Percentiles rank a stretch among this genome's conserved stretches.
These are phyloP conservation scores for Coboldia fuscipes DNA, from an alignment of 1,140 invertebrate species.

Conservation along the genomic window DNA sequence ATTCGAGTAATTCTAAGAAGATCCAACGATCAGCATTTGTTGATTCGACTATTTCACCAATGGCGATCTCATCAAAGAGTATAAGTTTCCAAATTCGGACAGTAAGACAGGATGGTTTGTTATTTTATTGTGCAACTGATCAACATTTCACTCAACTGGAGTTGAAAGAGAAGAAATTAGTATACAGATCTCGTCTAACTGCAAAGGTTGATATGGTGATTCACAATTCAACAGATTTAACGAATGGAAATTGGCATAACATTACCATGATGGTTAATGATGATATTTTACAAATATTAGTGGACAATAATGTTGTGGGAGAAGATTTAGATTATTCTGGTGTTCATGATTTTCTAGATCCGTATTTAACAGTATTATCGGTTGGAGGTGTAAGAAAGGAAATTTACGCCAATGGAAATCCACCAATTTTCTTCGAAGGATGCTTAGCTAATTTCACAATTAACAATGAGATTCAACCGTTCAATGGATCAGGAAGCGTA, in stretches of 20 bases:
- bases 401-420: conserved; percentile 24
- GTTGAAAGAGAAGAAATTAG: conserved; percentile 43
- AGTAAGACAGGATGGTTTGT: conserved; percentile 44
- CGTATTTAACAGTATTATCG: conserved; percentile 57
- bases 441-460: conserved; percentile 77
- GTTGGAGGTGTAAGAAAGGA: conserved; percentile 48
- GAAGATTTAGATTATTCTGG: conserved; percentile 65
- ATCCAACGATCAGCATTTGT: no score
- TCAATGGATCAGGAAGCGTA: conserved; percentile 65
- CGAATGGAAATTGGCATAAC: conserved; percentile 74
- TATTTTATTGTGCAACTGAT: conserved; percentile 66
- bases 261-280: conserved; percentile 44
- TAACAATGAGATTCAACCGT: conserved; percentile 72
- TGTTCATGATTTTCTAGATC: conserved; percentile 79
- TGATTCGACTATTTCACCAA: no score
- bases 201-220: conserved; percentile 63
- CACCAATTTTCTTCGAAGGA: conserved; percentile 49
- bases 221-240: conserved; percentile 27
- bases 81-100: conserved; percentile 69
- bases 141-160: conserved; percentile 71
- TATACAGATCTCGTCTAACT: conserved; percentile 53
- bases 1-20: no score
- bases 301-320: conserved; percentile 47
- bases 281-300: conserved; percentile 41
- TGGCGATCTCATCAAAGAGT: conserved; percentile 34